A percentile compares a stretch with the other conserved stretches of the same genome.
These are phyloP conservation scores for Amphipoea oculea DNA, from an alignment of 2,888 invertebrate species.

Conservation along the genomic window DNA sequence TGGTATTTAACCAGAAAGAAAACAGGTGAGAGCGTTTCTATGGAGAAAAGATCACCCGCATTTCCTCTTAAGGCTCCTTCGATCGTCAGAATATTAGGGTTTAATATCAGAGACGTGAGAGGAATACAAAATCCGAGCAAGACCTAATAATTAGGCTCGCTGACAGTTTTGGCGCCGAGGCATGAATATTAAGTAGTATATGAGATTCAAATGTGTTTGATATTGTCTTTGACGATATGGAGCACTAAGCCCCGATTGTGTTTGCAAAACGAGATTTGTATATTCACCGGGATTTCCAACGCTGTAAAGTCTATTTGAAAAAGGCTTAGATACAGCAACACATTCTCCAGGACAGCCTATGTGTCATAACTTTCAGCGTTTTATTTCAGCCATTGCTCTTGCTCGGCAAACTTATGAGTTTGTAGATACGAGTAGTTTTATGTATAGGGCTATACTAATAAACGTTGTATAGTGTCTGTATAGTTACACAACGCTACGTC, in stretches of 20 bases:
- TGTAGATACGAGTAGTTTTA: slow-evolving; percentile 21
- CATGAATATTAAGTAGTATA: slow-evolving; percentile 28
- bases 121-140: slow-evolving; percentile 9
- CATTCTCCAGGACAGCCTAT: slow-evolving; percentile 18
- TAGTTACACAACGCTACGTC: too few relatives aligned
- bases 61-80: background rate
- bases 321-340: slow-evolving; percentile 22
- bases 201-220: background rate
- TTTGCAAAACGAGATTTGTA: background rate
- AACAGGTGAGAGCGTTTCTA: too few relatives aligned
- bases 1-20: too few relatives aligned
- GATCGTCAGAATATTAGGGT: slow-evolving; percentile 26
- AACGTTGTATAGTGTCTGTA: too few relatives aligned
- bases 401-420: slow-evolving; percentile 29
- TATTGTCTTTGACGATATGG: slow-evolving; percentile 1
- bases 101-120: slow-evolving; percentile 28
- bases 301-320: background rate
- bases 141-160: slow-evolving; percentile 37
- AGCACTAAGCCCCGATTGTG: too few relatives aligned
- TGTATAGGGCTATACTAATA: background rate
- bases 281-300: background rate
- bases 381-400: slow-evolving; percentile 20
- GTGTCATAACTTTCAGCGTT: slow-evolving; percentile 24
- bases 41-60: too few relatives aligned
- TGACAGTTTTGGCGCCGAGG: slow-evolving; percentile 21